phyloP scores from a whole-genome alignment of 2,888 invertebrate genomes.

The Adineta ricciae region DNA sequence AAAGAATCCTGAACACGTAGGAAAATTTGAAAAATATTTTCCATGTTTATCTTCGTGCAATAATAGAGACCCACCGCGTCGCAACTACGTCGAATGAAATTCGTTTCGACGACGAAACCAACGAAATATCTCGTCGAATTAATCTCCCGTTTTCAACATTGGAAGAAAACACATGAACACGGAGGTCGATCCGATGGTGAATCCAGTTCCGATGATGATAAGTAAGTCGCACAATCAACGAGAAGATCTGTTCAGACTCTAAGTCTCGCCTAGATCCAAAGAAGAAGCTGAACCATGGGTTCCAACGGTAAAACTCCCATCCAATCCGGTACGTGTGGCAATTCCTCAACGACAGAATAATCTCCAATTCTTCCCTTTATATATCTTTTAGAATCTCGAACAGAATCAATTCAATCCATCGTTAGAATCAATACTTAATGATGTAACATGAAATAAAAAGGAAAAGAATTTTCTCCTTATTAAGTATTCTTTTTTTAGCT shows the following conservation, averaged over 20 bases:
- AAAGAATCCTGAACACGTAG: constrained; percentile 71
- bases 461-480: neutral
- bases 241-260: too few species aligned
- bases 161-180: constrained; percentile 19
- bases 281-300: too few species aligned
- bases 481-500: neutral
- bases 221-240: neutral
- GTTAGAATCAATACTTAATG: neutral
- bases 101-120: constrained; percentile 93
- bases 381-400: too few species aligned
- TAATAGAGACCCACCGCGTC: constrained; percentile 95
- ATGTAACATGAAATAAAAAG: neutral
- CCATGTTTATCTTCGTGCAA: too few species aligned
- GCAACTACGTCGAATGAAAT: constrained; percentile 87
- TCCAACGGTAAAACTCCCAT: too few species aligned
- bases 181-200: neutral
- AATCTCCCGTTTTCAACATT: constrained; percentile 65
- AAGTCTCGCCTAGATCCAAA: too few species aligned
- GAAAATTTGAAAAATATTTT: neutral
- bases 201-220: neutral
- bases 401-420: neutral
- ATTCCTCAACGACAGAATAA: too few species aligned
- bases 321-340: too few species aligned
- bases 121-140: constrained; percentile 94
- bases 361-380: too few species aligned